phyloP scores from a whole-genome alignment of 2,888 invertebrate species.

The Oasisia sp. region DNA sequence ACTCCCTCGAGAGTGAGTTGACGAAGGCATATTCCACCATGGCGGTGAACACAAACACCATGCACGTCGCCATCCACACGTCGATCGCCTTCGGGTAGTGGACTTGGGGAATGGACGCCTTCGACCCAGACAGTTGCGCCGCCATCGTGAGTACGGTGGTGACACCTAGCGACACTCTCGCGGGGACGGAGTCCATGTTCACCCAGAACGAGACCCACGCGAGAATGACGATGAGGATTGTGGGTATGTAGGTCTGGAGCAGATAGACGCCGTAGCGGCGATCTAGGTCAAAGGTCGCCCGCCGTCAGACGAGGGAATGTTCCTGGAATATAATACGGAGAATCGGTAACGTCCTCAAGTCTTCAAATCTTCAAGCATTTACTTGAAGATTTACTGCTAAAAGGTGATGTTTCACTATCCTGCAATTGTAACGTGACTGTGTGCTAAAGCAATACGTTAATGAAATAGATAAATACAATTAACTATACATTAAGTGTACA shows the following conservation, averaged over 20 bases:
- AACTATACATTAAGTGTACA: no score
- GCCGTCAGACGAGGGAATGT: neutral
- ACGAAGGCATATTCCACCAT: constrained; percentile 18
- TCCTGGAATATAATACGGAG: neutral
- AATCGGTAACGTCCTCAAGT: neutral
- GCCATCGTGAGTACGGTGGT: constrained; percentile 39
- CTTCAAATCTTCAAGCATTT: neutral
- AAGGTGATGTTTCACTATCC: no score
- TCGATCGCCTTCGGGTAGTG: constrained; percentile 32
- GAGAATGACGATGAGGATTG: constrained; percentile 40
- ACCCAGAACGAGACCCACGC: constrained; percentile 45
- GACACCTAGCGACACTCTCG: constrained; percentile 40
- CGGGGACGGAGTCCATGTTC: constrained; percentile 42
- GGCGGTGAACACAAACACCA: constrained; percentile 18
- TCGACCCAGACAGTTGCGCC: constrained; percentile 34
- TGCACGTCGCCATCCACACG: constrained; percentile 14
- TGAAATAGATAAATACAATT: no score
- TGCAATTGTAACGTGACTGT: no score
- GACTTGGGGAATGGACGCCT: constrained; percentile 34
- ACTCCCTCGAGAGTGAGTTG: neutral
- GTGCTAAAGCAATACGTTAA: no score
- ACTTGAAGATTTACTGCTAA: no score
- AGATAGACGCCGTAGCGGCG: neutral
- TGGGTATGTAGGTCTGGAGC: constrained; percentile 31
- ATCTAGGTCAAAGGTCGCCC: neutral